Base-by-base conservation (phyloP, 1,140 invertebrate genomes). In the Brachionus calyciflorus region DNA sequence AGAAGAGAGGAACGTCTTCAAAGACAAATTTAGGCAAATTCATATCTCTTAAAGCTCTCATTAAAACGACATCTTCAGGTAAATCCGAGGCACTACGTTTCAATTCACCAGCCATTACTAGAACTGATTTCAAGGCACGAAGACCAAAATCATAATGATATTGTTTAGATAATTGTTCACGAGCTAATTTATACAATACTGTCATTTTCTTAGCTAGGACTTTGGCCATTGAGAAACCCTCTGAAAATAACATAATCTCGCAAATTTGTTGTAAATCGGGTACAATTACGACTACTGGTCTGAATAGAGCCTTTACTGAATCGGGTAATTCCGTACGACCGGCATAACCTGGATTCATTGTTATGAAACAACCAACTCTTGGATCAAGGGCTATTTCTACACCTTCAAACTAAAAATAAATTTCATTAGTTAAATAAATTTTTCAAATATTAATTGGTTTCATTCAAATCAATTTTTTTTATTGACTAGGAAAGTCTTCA, bases 91-190 rank as follows among this genome's bases (percentile, higher is more conserved):
- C 89, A 41, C 88, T 89, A 78, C 91, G 86, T 80, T 92, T 92
- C 80, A 94, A 85, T 26, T 93, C 90, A 7, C 92, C 92, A 1
- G 93, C 92, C 91, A 93, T 93, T 6, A 92, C 89, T 3, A 95
- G 84, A 4, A 94, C 92, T 0, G 92, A 91, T 80, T 92, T 94
- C 1, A 95, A 83, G 7, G 92, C 92, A 75, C 93, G 86, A 65
- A 95, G 82, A n/a, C 93, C 92, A 89, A 93, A 96, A 81, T 96
- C 93, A 82, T 96, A 96, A 83, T 96, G 93, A 40, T 90, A 90
- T 82, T 95, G 93, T 83, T 93, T 93, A 5, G 92, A 94, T 40
- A 96, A 85, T 81, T 94, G 92, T 80, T 93, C 91, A 53, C 88
- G 87, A 0, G 91, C 91, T 53, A 94, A 83, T 81, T 91, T 90